Evolutionary conservation across 2,888 invertebrate species (phyloP), one percentile per base, ranked within the genome.

Genomic region (Drosophila ezoana): DNA sequence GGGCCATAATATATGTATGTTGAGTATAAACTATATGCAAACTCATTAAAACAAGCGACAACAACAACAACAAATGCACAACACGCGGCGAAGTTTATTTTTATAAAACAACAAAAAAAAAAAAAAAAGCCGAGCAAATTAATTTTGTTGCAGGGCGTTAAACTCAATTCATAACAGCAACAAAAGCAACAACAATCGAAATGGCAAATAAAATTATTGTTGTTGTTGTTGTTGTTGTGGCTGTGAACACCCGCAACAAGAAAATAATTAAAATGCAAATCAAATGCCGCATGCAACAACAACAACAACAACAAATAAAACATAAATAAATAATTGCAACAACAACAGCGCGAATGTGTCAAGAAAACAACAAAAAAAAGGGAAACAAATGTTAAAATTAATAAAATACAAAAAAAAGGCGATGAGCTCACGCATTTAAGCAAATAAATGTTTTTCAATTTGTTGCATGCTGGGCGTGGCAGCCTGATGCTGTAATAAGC

Each of bases 381-480:
- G 1, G 18, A 40, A 41, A 54, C 18, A 54, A 44, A 60, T 56
- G 32, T n/a, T 28, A 14, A 59, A 45, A 45, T 47, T 16, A 38
- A 28, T 18, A 38, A 65, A 48, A 47, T 23, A 43, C 16, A 43
- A 44, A 38, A 33, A 44, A 47, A 32, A 41, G 40, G 28, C 43
- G 43, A 51, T 16, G 44, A 52, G 16, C 32, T 56, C 60, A 47
- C 57, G 61, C 65, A 69, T 68, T 81, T 71, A 66, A 86, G 80
- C 67, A 82, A 82, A 81, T 86, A 86, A 86, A 82, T 79, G 71
- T 82, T 81, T 85, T 79, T 79, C 76, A 79, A 78, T 76, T 76
- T 70, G 79, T 52, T 64, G 68, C 68, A 33, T 35, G 56, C 28
- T 53, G 58, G 60, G 58, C 60, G 72, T 71, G 65, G 65, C 60